Percentiles rank a stretch among this genome's conserved stretches.
Evolutionary conservation across 2,888 invertebrate species (phyloP).

Genomic region (Ganaspis brasiliensis): DNA sequence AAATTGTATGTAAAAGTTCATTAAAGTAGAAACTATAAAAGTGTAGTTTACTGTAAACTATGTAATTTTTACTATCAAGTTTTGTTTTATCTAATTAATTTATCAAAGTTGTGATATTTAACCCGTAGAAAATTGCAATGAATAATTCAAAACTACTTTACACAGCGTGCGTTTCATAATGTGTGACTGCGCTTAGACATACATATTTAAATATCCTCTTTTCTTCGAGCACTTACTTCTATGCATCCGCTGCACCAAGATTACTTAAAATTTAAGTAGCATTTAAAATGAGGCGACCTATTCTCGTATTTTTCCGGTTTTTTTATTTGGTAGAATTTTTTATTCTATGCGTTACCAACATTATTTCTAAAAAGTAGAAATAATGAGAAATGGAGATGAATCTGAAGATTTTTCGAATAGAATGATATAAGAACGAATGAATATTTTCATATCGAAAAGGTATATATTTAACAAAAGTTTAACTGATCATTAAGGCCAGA

Average conservation of each 20-base stretch:
- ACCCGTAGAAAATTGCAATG: not conserved
- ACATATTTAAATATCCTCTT: slow-evolving; percentile 24
- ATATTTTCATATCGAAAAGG: too few species aligned
- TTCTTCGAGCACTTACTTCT: slow-evolving; percentile 12
- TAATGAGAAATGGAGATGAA: too few species aligned
- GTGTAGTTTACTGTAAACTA: not conserved
- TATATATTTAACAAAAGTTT: too few species aligned
- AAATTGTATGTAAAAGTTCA: too few species aligned
- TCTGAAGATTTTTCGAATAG: too few species aligned
- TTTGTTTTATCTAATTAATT: not conserved
- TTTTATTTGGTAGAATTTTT: too few species aligned
- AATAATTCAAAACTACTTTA: not conserved
- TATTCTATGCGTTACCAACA: too few species aligned
- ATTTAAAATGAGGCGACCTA: not conserved
- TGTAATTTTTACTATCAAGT: not conserved
- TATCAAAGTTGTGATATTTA: not conserved
- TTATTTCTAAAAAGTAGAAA: too few species aligned
- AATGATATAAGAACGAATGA: too few species aligned
- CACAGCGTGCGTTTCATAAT: slow-evolving; percentile 12
- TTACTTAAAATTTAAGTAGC: slow-evolving; percentile 20
- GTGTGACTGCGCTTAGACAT: slow-evolving; percentile 7
- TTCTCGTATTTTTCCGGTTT: not conserved
- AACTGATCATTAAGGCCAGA: too few species aligned
- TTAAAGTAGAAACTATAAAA: too few species aligned
- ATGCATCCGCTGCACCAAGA: not conserved